Base-by-base conservation (phyloP, 2,888 invertebrate species). In the Parnassius apollo region DNA sequence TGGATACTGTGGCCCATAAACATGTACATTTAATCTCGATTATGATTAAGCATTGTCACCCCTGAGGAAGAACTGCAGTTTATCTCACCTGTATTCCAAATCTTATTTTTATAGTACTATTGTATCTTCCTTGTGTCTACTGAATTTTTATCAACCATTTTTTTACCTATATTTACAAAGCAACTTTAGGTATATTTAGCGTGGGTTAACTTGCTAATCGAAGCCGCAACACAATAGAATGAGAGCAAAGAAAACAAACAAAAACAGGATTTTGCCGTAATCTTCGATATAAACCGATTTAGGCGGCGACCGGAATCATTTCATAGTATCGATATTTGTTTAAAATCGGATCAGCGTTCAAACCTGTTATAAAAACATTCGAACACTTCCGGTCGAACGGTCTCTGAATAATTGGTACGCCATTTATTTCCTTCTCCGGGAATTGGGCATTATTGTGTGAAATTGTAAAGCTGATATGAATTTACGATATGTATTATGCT, bases 211-310 rank as follows among this genome's bases (percentile, higher is more conserved):
- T 66, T 68, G 70, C 65, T 69, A 70, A 67, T 68, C 68, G 65
- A 71, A 67, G 68, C 68, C 70, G 65, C 71, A 64, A 69, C 68
- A 62, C 83, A 88, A 88, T 82, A 80, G 87, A 80, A 81, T 86
- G 82, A 86, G 69, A 66, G 70, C 69, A 85, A 90, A 90, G 89
- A 87, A 91, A 89, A 91, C 86, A 91, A 91, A 91, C 90, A 91
- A 91, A 88, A 89, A 91, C 89, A 88, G 85, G 86, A 85, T 91
- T 91, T 87, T 83, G 77, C 67, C 81, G 85, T 90, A 91, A 91
- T 89, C 87, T 83, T 77, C 83, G 69, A 83, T 88, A 87, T 86
- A 85, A 73, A 72, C 66, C 81, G 76, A 85, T 88, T 89, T 85
- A 89, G 75, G 77, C 70, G 79, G 75, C 71, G 74, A 66, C 57